Base-by-base conservation (phyloP, 1,140 invertebrate species). In the Drosophila persimilis region DNA sequence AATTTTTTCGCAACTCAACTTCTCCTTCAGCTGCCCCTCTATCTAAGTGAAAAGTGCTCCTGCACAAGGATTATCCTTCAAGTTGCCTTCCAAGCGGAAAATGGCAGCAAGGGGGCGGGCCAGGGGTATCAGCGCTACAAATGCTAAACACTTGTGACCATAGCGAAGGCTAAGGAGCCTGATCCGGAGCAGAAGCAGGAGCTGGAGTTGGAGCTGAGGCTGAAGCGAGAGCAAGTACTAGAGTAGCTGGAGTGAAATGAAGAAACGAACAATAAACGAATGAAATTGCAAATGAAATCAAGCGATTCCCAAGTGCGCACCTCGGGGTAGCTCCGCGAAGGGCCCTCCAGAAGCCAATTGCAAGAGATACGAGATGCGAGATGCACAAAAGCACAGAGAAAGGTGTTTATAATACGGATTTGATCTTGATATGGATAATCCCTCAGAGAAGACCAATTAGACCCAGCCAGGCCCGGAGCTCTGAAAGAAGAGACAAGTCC, bases 1-100 rank as follows among this genome's bases (percentile, higher is more conserved):
- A 86, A 80, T 86, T 44, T 77, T 80, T 86, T 74, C 22, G 58
- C 50, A 74, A 63, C 55, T 75, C 57, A 78, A 45, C 73, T 64
- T 57, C 59, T 53, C 53, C 50, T 58, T 39, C 3, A 13, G 31
- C 31, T 9, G 8, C 31, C 31, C 9, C 8, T 45, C 52, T 73
- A 55, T 54, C 69, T 57, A 50, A 61, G 48, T 61, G 66, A 71
- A 72, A 72, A 72, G 65, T 39, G 59, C 46, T 52, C 43, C 47
- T 46, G 52, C 58, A 43, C 52, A 45, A 26, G 58, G 67, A 72
- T 48, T 63, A 69, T 67, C 63, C 65, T 54, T 69, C 65, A 69
- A 66, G 51, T 69, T 51, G 65, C 63, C 51, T 69, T 69, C 52
- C 66, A 69, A 44, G 45, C 64, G 66, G 66, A 69, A 69, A 69